These are phyloP conservation scores for Cephus runcator DNA, from an alignment of 2,888 invertebrate species.

Conservation along the genomic window DNA sequence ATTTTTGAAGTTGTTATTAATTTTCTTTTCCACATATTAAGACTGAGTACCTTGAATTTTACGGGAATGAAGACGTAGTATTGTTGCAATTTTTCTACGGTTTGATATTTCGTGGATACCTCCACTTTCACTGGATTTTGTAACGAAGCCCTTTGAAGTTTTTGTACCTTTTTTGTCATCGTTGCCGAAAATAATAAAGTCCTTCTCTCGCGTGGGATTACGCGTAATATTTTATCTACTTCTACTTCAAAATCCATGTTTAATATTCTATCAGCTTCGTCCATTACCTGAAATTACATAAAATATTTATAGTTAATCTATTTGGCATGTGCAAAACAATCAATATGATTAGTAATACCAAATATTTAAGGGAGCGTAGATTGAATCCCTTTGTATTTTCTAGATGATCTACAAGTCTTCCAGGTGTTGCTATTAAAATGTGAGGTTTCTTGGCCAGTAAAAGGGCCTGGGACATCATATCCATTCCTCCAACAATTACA, in stretches of 20 bases:
- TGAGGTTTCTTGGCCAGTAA: slow-evolving; percentile 96
- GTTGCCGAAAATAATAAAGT: slow-evolving; percentile 98
- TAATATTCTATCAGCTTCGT: slow-evolving; percentile 98
- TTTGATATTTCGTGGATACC: slow-evolving; percentile 96
- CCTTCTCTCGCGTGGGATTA: slow-evolving; percentile 88
- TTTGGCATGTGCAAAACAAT: background rate
- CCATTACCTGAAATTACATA: slow-evolving; percentile 80
- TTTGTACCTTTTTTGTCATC: slow-evolving; percentile 98
- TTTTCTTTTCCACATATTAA: background rate
- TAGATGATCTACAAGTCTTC: slow-evolving; percentile 93
- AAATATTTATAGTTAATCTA: slow-evolving; percentile 12
- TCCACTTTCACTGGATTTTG: slow-evolving; percentile 96
- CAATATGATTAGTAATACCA: slow-evolving; percentile 68
- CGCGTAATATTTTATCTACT: slow-evolving; percentile 93
- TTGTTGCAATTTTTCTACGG: slow-evolving; percentile 96
- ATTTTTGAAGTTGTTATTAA: background rate
- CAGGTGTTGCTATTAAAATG: slow-evolving; percentile 96
- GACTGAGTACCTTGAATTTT: slow-evolving; percentile 83
- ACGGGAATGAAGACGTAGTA: slow-evolving; percentile 95
- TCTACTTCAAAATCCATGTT: slow-evolving; percentile 99
- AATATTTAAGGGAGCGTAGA: slow-evolving; percentile 85
- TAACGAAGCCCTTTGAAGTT: slow-evolving; percentile 94
- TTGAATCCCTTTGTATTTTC: slow-evolving; percentile 99
- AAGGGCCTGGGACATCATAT: slow-evolving; percentile 95
- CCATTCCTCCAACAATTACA: slow-evolving; percentile 98